Evolutionary conservation across 2,113 vertebrate species (phyloP).

Genomic region (Chloropsis hardwickii): DNA sequence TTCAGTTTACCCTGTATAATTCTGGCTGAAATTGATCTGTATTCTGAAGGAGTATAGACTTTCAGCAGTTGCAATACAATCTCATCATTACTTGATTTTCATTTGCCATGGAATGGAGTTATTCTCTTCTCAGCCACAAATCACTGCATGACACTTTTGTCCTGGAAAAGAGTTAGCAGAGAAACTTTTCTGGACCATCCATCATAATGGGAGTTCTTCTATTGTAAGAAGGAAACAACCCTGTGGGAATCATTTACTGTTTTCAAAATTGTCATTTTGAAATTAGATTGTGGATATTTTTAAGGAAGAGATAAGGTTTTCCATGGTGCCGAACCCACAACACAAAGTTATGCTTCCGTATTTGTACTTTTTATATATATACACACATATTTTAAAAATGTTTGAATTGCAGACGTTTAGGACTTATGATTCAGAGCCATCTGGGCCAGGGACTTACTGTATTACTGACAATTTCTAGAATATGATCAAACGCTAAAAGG

Average conservation of each 20-base stretch:
- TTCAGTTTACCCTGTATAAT: background rate
- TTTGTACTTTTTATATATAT: background rate
- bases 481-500: background rate
- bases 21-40: background rate
- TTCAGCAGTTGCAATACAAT: background rate
- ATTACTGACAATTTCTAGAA: background rate
- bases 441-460: background rate
- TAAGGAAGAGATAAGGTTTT: background rate
- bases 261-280: background rate
- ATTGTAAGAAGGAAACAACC: accelerated
- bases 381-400: background rate
- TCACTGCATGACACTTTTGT: background rate
- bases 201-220: background rate
- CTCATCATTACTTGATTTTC: background rate
- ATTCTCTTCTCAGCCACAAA: background rate
- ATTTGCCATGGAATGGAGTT: background rate
- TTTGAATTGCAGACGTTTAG: background rate
- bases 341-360: accelerated
- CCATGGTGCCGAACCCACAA: background rate
- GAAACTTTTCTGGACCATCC: background rate
- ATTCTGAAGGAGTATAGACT: background rate
- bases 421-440: background rate
- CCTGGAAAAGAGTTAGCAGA: background rate
- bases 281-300: background rate
- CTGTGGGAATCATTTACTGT: background rate